Evolutionary conservation across 2,113 vertebrate genomes (phyloP).

Genomic region (Suncus etruscus): DNA sequence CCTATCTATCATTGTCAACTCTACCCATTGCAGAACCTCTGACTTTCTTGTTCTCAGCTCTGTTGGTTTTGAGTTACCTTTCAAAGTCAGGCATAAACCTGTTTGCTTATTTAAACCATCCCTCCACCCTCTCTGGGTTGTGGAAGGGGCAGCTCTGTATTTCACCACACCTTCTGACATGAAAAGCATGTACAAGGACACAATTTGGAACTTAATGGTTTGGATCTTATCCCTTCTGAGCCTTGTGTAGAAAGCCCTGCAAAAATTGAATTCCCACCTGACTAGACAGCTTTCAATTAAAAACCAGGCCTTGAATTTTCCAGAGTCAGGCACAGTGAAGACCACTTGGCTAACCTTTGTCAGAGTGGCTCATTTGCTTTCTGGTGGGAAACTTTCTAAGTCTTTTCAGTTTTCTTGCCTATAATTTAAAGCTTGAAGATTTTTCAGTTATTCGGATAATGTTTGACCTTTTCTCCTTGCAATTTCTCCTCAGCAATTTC

Average conservation of each 20-base stretch:
- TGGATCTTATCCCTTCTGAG: background rate
- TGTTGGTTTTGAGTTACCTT: conserved; percentile 5
- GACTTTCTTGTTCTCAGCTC: conserved; percentile 23
- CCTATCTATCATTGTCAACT: background rate
- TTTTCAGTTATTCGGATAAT: conserved; percentile 9
- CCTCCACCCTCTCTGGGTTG: background rate
- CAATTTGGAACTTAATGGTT: background rate
- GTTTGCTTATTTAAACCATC: background rate
- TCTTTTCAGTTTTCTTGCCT: conserved; percentile 27
- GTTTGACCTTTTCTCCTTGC: conserved; percentile 19
- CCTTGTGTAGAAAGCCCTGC: background rate
- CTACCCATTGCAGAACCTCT: background rate
- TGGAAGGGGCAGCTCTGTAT: too few species aligned
- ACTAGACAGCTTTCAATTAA: conserved; percentile 2
- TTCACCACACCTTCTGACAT: background rate
- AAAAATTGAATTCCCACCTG: background rate
- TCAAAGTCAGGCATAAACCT: background rate
- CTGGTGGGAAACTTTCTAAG: background rate
- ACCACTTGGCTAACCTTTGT: background rate
- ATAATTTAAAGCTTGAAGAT: conserved; percentile 11
- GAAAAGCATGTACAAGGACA: background rate
- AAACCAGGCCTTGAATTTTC: conserved; percentile 19
- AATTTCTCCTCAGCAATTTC: background rate
- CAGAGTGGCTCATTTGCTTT: conserved; percentile 41
- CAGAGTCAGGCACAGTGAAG: background rate